These are phyloP conservation scores for Zapus hudsonius DNA, from an alignment of 2,113 vertebrate species.

Conservation along the genomic window DNA sequence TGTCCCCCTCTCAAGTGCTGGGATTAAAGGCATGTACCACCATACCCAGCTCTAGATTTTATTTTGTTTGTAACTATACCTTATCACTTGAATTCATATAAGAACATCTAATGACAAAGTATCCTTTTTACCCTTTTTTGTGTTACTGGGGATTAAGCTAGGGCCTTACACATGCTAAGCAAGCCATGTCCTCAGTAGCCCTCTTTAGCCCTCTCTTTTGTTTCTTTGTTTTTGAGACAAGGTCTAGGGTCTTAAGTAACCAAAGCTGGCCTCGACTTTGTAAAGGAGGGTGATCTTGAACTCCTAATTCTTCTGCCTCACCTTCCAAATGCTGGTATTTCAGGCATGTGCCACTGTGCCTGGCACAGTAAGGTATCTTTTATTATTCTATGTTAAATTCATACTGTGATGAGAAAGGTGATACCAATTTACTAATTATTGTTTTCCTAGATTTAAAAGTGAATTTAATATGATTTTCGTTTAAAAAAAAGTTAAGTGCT, in stretches of 20 bases:
- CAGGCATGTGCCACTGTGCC: not conserved
- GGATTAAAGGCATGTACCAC: too few species aligned
- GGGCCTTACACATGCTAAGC: not conserved
- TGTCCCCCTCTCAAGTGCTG: too few species aligned
- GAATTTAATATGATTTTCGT: not conserved
- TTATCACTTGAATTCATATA: not conserved
- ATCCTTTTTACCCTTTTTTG: not conserved
- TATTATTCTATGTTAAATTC: slow-evolving; percentile 23
- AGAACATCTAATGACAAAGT: not conserved
- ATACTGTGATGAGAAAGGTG: not conserved
- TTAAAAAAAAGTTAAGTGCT: not conserved
- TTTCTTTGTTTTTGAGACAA: not conserved
- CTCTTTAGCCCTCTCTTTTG: not conserved
- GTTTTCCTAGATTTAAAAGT: slow-evolving; percentile 34
- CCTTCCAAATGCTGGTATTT: not conserved
- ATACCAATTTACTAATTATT: not conserved
- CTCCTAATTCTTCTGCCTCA: not conserved
- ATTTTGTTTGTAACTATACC: not conserved
- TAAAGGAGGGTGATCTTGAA: not conserved
- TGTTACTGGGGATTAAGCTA: not conserved
- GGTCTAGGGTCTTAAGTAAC: not conserved
- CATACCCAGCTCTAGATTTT: not conserved
- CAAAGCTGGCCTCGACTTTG: not conserved
- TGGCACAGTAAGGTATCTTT: not conserved
- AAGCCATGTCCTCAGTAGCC: not conserved